Percentiles rank a stretch among this genome's conserved stretches.
These are phyloP conservation scores for Macropus fuliginosus DNA, from an alignment of 2,797 vertebrate genomes.

Conservation along the genomic window DNA sequence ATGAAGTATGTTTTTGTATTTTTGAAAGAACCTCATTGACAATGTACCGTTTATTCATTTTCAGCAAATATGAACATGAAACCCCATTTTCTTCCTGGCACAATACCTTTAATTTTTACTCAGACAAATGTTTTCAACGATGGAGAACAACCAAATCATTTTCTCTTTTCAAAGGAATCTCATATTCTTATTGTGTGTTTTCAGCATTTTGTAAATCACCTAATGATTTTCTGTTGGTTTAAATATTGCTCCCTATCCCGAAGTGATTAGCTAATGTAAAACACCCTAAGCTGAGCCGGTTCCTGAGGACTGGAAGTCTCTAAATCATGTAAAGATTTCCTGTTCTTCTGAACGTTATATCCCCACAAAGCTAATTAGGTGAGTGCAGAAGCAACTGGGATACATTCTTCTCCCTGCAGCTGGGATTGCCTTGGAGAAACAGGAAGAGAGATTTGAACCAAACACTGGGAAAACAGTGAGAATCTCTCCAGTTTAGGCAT, in stretches of 20 bases:
- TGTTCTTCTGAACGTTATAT: neutral
- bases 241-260: constrained; percentile 77
- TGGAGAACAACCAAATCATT: constrained; percentile 77
- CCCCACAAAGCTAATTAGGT: constrained; percentile 18
- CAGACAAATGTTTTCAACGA: constrained; percentile 74
- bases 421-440: neutral
- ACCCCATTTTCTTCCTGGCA: constrained; percentile 81
- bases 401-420: neutral
- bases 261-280: constrained; percentile 75
- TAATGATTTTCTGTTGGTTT: constrained; percentile 84
- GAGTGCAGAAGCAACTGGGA: neutral
- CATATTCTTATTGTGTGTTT: constrained; percentile 41
- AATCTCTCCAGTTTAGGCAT: neutral
- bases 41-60: constrained; percentile 72
- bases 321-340: constrained; percentile 78
- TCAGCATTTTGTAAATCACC: constrained; percentile 74
- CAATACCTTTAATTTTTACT: constrained; percentile 78
- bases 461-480: constrained; percentile 17
- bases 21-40: constrained; percentile 49
- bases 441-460: constrained; percentile 12
- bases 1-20: constrained; percentile 16
- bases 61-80: constrained; percentile 75
- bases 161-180: constrained; percentile 73
- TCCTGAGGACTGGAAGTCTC: constrained; percentile 54
- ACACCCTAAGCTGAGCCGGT: constrained; percentile 46